phyloP scores from a whole-genome alignment of 2,113 vertebrate species.

The Halichoerus grypus region DNA sequence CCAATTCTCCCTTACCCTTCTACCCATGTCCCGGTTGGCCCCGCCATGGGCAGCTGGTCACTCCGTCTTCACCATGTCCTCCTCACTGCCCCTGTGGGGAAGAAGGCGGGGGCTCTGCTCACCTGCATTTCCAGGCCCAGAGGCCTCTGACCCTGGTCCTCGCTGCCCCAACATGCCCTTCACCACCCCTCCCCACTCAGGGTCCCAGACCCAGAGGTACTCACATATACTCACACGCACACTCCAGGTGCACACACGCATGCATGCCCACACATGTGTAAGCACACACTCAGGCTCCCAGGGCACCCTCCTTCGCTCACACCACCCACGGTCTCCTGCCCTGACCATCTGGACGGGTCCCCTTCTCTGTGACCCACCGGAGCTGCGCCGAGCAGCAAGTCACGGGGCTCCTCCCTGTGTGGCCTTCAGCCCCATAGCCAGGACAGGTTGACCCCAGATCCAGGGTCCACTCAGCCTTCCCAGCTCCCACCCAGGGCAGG shows the following conservation, averaged over 20 bases:
- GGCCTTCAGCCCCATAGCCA: background rate
- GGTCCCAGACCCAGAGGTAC: background rate
- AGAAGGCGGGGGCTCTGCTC: background rate
- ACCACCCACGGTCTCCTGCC: fast-evolving
- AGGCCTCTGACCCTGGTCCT: background rate
- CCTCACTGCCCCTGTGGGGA: background rate
- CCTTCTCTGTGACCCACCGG: background rate
- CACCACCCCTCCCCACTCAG: fast-evolving
- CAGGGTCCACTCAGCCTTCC: background rate
- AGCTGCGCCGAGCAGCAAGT: background rate
- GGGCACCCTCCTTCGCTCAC: background rate
- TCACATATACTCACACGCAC: fast-evolving
- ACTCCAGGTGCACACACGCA: background rate
- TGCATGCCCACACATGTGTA: fast-evolving
- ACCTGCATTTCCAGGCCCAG: background rate
- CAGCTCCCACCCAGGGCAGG: too few species aligned
- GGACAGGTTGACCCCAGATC: background rate
- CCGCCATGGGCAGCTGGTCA: background rate
- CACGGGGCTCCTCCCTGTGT: background rate
- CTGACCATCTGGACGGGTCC: background rate
- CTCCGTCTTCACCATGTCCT: background rate
- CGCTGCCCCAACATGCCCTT: too few species aligned
- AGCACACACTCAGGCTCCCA: fast-evolving
- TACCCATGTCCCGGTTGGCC: background rate
- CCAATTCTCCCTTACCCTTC: background rate